Evolutionary conservation across 2,113 vertebrate species (phyloP).

Genomic region (Podilymbus podiceps): DNA sequence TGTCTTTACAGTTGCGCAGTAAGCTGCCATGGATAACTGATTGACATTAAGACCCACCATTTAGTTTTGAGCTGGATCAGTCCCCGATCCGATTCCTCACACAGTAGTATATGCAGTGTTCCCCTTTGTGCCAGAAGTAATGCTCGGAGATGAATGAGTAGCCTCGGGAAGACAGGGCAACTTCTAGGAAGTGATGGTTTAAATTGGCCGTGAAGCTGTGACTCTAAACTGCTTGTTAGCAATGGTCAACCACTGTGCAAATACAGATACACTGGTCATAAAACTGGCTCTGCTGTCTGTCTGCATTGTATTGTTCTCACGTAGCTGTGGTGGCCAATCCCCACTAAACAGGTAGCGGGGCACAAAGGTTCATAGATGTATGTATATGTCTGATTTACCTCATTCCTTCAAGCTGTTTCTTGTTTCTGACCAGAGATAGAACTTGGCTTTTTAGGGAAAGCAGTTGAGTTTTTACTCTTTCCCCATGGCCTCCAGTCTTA

Average conservation of each 20-base stretch:
- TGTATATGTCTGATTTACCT: background rate
- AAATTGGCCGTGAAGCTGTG: background rate
- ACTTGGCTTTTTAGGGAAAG: background rate
- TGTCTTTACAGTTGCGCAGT: background rate
- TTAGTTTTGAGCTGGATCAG: background rate
- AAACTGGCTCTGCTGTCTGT: background rate
- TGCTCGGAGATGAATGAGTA: background rate
- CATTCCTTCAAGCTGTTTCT: background rate
- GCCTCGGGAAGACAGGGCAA: rapidly evolving
- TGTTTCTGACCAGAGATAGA: background rate
- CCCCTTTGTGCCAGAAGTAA: background rate
- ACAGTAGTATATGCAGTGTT: background rate
- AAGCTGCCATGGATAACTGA: background rate
- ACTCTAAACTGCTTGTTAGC: background rate
- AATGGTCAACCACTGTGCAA: background rate
- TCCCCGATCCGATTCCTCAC: background rate
- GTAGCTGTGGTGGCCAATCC: background rate
- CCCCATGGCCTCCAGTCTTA: background rate
- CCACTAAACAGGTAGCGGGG: background rate
- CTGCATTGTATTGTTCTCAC: background rate
- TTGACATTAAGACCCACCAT: background rate
- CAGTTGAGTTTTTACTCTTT: background rate
- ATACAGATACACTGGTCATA: background rate
- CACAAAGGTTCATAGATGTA: background rate
- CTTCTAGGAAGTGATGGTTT: background rate